These are phyloP conservation scores for Pemphigus obesinymphae DNA, from an alignment of 1,140 invertebrate species.

Conservation along the genomic window DNA sequence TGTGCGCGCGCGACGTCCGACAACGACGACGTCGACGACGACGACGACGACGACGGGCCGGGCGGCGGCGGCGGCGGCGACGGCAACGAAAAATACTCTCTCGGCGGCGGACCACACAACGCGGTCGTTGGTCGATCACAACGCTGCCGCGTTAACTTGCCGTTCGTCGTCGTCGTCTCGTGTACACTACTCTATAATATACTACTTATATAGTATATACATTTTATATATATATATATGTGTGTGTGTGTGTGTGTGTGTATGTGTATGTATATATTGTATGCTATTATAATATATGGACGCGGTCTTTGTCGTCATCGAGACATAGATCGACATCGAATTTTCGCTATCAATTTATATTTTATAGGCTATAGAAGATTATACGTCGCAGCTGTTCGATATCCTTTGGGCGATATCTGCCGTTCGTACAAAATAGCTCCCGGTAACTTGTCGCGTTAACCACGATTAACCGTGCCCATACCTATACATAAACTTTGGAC, in stretches of 20 bases:
- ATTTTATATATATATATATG: background rate
- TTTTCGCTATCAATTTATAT: no score
- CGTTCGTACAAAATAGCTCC: no score
- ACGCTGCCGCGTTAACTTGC: constrained; percentile 34
- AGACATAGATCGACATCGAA: no score
- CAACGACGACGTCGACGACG: background rate
- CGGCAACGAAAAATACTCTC: constrained; percentile 31
- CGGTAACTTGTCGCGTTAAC: no score
- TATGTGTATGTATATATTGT: background rate
- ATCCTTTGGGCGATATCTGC: no score
- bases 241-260: no score
- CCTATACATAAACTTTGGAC: no score
- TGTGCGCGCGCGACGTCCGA: constrained; percentile 26
- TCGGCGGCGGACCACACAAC: constrained; percentile 35
- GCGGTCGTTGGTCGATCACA: constrained; percentile 41
- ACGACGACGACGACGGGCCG: background rate
- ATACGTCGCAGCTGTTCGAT: no score
- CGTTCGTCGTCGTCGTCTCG: constrained; percentile 2
- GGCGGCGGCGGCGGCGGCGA: background rate
- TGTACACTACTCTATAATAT: background rate
- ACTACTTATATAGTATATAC: background rate
- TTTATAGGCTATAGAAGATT: no score
- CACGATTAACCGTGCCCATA: no score
- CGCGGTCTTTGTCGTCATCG: background rate
- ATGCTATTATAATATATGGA: background rate